phyloP scores from a whole-genome alignment of 1,140 invertebrate species.

The Drosophila subobscura region DNA sequence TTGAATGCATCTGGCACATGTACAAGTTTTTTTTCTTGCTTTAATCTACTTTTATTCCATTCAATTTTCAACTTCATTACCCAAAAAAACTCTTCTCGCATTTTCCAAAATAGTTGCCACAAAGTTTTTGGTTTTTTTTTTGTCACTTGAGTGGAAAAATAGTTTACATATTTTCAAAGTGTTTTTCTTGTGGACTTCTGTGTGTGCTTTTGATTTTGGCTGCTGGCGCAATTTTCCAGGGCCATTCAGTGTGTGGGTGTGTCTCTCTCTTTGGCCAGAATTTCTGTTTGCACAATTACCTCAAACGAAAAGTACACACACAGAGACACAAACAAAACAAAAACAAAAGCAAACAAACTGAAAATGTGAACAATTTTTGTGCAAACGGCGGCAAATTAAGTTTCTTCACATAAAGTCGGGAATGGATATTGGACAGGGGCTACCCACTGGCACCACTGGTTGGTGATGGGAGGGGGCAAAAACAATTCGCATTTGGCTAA shows the following conservation, averaged over 20 bases:
- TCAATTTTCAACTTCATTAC: constrained; percentile 7
- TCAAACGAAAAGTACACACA: constrained; percentile 13
- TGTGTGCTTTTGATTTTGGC: constrained; percentile 35
- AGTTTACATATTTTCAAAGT: constrained; percentile 32
- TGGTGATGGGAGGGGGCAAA: not conserved
- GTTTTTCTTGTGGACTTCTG: constrained; percentile 18
- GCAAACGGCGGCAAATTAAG: constrained; percentile 75
- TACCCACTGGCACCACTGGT: not conserved
- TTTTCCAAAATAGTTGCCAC: constrained; percentile 15
- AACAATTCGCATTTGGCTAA: constrained; percentile 61
- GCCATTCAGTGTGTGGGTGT: constrained; percentile 20
- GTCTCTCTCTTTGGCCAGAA: constrained; percentile 11
- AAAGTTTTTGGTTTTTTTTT: constrained; percentile 7
- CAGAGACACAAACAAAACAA: constrained; percentile 22
- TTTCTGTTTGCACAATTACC: constrained; percentile 70
- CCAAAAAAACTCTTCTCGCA: not conserved
- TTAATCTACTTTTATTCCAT: not conserved
- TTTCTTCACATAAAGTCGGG: constrained; percentile 67
- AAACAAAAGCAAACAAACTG: constrained; percentile 16
- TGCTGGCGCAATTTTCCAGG: constrained; percentile 23
- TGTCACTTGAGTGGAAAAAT: constrained; percentile 21
- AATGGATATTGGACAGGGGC: constrained; percentile 56
- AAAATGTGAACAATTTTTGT: constrained; percentile 56
- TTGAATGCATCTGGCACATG: too few relatives aligned
- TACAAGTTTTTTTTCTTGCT: not conserved